Conservation (phyloP, 2,113 vertebrate genomes). For the Telmatochromis brichardi region DNA sequence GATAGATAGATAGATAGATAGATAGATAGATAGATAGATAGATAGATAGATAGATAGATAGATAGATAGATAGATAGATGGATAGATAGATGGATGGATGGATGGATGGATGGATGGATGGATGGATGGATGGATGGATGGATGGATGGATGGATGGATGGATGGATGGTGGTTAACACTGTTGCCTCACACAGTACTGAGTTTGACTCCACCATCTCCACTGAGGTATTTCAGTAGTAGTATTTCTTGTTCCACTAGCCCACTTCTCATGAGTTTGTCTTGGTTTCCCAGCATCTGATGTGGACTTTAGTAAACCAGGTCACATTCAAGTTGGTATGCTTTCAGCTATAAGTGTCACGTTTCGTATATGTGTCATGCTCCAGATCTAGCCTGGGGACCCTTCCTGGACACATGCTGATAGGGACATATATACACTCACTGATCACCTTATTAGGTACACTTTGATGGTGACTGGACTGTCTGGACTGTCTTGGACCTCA, state of each 20-base stretch:
- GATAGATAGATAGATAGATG: too few species aligned
- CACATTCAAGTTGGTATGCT: background rate
- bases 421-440: background rate
- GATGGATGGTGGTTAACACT: background rate
- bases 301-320: background rate
- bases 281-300: background rate
- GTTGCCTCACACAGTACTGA: background rate
- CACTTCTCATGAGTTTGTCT: background rate
- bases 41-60: rapidly evolving
- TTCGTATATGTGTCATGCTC: background rate
- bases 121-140: rapidly evolving
- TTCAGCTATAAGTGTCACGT: background rate
- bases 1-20: rapidly evolving
- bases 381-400: background rate
- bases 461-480: background rate
- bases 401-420: background rate
- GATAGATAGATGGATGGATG: rapidly evolving
- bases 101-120: rapidly evolving
- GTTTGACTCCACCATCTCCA: background rate
- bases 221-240: background rate
- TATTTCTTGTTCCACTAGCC: background rate
- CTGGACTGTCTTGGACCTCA: background rate
- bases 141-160: rapidly evolving
- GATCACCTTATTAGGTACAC: background rate
- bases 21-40: rapidly evolving